Evolutionary conservation across 2,888 invertebrate genomes (phyloP).

Genomic region (Horisme vitalbata): DNA sequence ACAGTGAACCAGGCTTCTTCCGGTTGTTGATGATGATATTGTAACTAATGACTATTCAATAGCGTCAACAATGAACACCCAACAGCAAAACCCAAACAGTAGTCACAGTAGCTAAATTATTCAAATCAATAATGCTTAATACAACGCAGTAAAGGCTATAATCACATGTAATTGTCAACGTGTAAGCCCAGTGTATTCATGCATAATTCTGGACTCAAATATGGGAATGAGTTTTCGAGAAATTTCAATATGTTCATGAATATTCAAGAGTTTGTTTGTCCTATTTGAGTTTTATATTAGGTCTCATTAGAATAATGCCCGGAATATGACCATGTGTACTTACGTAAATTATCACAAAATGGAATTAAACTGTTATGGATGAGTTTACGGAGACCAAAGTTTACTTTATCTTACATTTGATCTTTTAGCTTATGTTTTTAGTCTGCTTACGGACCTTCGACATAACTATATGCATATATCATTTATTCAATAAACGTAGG

Average conservation of each 20-base stretch:
- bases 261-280: slow-evolving; percentile 19
- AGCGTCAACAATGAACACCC: too few species aligned
- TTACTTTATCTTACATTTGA: too few species aligned
- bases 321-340: background rate
- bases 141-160: slow-evolving; percentile 15
- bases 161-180: slow-evolving; percentile 15
- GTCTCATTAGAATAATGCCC: slow-evolving; percentile 7
- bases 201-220: slow-evolving; percentile 34
- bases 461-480: too few species aligned
- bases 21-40: too few species aligned
- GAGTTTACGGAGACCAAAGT: too few species aligned
- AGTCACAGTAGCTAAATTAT: slow-evolving; percentile 56
- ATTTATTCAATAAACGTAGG: too few species aligned
- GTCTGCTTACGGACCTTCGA: too few species aligned
- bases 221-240: slow-evolving; percentile 37
- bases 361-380: too few species aligned
- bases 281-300: slow-evolving; percentile 21
- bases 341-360: too few species aligned
- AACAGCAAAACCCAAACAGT: slow-evolving; percentile 51
- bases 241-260: slow-evolving; percentile 27
- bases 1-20: too few species aligned
- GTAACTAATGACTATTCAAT: too few species aligned
- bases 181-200: slow-evolving; percentile 25
- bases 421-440: too few species aligned
- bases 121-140: slow-evolving; percentile 18